phyloP scores from a whole-genome alignment of 2,797 vertebrate genomes.

The Phrynocephalus guinanensis region DNA sequence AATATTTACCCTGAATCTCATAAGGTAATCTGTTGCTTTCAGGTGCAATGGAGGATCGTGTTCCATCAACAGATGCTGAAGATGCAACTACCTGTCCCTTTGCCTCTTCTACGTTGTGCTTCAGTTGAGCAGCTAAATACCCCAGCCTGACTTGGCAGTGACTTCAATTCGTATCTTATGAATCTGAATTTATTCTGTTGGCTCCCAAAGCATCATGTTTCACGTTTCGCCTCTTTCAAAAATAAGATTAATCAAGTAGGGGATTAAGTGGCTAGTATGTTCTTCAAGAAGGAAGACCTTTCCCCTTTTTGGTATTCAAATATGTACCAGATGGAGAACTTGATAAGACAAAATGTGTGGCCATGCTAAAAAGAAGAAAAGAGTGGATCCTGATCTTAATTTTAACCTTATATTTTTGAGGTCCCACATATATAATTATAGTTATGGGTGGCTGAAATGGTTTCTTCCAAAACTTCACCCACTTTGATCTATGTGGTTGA shows the following conservation, averaged over 20 bases:
- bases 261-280: background rate
- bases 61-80: background rate
- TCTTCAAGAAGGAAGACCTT: background rate
- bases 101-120: background rate
- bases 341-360: background rate
- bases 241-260: background rate
- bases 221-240: background rate
- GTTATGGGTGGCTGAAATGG: background rate
- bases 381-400: fast-evolving
- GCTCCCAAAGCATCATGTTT: background rate
- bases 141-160: background rate
- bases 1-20: background rate
- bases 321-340: background rate
- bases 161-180: background rate
- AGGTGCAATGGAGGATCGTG: background rate
- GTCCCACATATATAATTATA: background rate
- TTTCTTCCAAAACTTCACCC: background rate
- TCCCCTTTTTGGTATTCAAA: too few species aligned
- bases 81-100: background rate
- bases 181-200: background rate
- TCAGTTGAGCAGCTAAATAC: background rate
- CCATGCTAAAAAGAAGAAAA: background rate
- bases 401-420: background rate
- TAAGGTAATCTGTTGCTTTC: background rate
- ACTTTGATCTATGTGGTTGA: background rate